Evolutionary conservation across 2,113 vertebrate genomes (phyloP).

Genomic region (zebrafish (Danio rerio)): GRCz12tu NC_133194.1:44777001-44777500

Average conservation of each 20-base stretch:
- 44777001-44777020: too few relatives aligned
- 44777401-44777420: too few relatives aligned
- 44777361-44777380: not conserved
- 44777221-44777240: conserved; percentile 31
- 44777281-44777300: conserved; percentile 1
- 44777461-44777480: not conserved
- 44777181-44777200: too few relatives aligned
- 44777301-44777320: conserved; percentile 6
- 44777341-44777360: too few relatives aligned
- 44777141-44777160: too few relatives aligned
- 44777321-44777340: not conserved
- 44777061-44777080: too few relatives aligned
- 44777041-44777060: too few relatives aligned
- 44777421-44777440: not conserved
- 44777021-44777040: too few relatives aligned
- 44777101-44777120: too few relatives aligned
- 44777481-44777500: not conserved
- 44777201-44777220: conserved; percentile 35
- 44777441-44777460: not conserved
- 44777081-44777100: too few relatives aligned
- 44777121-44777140: too few relatives aligned
- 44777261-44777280: not conserved
- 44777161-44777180: too few relatives aligned
- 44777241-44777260: not conserved
- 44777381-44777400: conserved; percentile 4